These are phyloP conservation scores for Drosophila testacea DNA, from an alignment of 2,888 invertebrate genomes.

Conservation along the genomic window DNA sequence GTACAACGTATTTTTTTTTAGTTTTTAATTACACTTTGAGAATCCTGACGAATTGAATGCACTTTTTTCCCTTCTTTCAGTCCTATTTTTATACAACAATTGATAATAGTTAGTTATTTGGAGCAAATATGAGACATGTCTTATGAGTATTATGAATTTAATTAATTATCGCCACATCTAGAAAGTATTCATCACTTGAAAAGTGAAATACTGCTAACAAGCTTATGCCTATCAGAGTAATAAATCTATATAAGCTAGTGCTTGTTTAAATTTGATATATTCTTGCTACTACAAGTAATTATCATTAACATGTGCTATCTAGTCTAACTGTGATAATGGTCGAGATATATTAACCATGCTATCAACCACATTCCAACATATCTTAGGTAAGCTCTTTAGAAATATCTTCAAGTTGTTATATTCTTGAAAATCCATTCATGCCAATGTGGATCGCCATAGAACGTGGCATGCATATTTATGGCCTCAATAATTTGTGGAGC, in stretches of 20 bases:
- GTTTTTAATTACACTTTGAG: too few relatives aligned
- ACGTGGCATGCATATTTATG: conserved; percentile 56
- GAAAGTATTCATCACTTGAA: conserved; percentile 17
- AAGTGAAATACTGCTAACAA: conserved; percentile 19
- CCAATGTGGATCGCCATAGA: conserved; percentile 32
- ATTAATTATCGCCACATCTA: conserved; percentile 2
- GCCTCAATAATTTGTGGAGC: conserved; percentile 59
- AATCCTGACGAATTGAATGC: too few relatives aligned
- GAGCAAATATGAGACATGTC: neutral
- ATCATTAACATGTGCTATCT: conserved; percentile 13
- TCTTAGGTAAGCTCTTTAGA: conserved; percentile 33
- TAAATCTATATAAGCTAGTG: conserved; percentile 23
- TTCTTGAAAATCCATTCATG: conserved; percentile 25
- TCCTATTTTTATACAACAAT: neutral
- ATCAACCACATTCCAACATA: conserved; percentile 49
- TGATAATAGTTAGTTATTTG: neutral
- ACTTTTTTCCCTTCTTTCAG: too few relatives aligned
- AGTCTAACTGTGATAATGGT: neutral
- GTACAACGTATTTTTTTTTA: too few relatives aligned
- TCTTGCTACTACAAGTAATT: conserved; percentile 20
- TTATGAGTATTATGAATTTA: neutral
- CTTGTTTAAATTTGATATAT: conserved; percentile 9
- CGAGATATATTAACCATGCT: conserved; percentile 17
- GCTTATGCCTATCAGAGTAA: conserved; percentile 7
- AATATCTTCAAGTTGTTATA: conserved; percentile 26